Conservation (phyloP, 2,797 vertebrate species). For the Pseudopleuronectes americanus region DNA sequence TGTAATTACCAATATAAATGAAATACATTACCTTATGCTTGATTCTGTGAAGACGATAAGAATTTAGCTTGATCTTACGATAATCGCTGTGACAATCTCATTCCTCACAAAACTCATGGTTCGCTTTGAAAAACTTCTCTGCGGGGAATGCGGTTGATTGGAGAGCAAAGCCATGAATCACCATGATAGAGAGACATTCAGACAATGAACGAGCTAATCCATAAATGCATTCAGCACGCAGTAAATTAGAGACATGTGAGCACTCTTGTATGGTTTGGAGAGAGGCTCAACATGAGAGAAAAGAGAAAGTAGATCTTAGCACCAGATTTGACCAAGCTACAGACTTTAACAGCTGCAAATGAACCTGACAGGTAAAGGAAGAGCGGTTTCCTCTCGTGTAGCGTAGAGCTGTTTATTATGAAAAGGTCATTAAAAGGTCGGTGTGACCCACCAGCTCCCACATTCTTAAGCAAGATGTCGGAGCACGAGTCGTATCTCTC, state of each 20-base stretch:
- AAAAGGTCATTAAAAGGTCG: slow-evolving; percentile 57
- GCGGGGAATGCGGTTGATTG: slow-evolving; percentile 52
- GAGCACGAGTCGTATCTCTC: slow-evolving; percentile 6
- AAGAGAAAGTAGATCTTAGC: slow-evolving; percentile 8
- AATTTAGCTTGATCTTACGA: slow-evolving; percentile 42
- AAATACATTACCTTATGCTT: slow-evolving; percentile 37
- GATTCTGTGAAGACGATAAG: slow-evolving; percentile 11
- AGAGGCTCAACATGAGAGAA: slow-evolving; percentile 3
- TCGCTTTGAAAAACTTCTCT: slow-evolving; percentile 37
- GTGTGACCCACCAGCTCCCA: slow-evolving; percentile 17
- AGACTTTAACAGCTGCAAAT: slow-evolving; percentile 26
- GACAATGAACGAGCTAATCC: slow-evolving; percentile 64
- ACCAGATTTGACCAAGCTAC: slow-evolving; percentile 42
- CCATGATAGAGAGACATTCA: slow-evolving; percentile 59
- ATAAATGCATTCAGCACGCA: slow-evolving; percentile 44
- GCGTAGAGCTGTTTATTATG: slow-evolving; percentile 26
- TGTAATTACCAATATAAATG: slow-evolving; percentile 41
- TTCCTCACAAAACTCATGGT: slow-evolving; percentile 35
- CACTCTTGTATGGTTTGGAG: slow-evolving; percentile 1
- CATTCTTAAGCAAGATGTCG: slow-evolving; percentile 31
- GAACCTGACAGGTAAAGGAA: slow-evolving; percentile 9
- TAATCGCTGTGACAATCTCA: slow-evolving; percentile 55
- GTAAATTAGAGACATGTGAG: slow-evolving; percentile 9
- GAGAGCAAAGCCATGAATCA: slow-evolving; percentile 56
- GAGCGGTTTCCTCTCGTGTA: slow-evolving; percentile 23